A percentile compares a stretch with the other conserved stretches of the same genome.
phyloP scores from a whole-genome alignment of 2,888 invertebrate genomes.

The Plebejus melissa region DNA sequence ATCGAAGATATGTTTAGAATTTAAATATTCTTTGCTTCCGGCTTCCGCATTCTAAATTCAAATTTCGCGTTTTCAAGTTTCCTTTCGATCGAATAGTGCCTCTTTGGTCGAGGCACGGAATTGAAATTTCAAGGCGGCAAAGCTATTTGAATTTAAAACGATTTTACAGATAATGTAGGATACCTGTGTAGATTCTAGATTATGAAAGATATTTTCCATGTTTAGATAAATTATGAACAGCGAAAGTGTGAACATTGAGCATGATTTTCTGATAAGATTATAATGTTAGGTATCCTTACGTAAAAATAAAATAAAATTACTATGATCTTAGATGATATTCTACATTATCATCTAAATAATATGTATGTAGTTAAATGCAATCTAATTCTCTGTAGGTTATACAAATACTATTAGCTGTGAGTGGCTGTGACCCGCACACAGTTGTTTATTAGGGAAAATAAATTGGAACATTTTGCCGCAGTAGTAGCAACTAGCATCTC shows the following conservation, averaged over 20 bases:
- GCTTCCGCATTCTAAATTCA: neutral
- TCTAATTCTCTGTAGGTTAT: no score
- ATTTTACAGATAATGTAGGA: neutral
- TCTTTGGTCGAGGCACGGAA: neutral
- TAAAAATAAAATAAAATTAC: no score
- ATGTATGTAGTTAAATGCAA: no score
- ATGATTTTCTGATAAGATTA: neutral
- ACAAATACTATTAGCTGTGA: no score
- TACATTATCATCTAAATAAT: no score
- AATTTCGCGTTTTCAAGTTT: neutral
- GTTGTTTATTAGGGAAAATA: no score
- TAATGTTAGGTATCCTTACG: neutral
- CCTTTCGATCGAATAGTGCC: constrained; percentile 1
- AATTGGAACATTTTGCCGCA: no score
- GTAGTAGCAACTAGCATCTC: no score
- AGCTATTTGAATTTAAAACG: constrained; percentile 7
- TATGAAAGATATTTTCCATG: neutral
- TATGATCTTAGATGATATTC: no score
- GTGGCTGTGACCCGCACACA: no score
- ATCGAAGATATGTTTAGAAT: neutral
- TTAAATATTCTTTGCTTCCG: neutral
- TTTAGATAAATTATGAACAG: constrained; percentile 10
- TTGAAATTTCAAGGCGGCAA: constrained; percentile 10
- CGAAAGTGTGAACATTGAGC: neutral
- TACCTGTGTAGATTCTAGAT: neutral